Evolutionary conservation across 2,113 vertebrate species (phyloP), one percentile per base, ranked within the genome.

Genomic region (Laticauda colubrina): DNA sequence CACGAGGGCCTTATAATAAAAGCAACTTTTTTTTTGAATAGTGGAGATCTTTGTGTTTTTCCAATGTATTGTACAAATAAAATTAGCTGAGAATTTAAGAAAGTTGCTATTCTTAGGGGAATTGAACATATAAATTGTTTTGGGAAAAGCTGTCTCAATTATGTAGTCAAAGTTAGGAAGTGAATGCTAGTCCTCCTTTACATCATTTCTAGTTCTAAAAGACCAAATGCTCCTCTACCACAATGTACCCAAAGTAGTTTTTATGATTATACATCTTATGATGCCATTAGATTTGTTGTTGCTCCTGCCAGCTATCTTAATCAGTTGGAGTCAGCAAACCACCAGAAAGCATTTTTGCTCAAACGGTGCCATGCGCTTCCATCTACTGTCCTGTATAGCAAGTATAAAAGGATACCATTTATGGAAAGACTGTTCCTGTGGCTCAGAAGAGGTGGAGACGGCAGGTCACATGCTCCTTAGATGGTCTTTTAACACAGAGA

Each of bases 1-100:
- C 90, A 89, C 14, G 92, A 93, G 89, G 89, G 81, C 48, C 53
- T 64, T 93, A 87, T 90, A 93, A 93, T 93, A 93, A 93, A 93
- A 48, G 53, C 21, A 53, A 34, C 34, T 87, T 61, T 90, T 61
- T 57, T 93, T 81, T 81, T 86, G 75, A 61, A 51, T 90, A 45
- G 59, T 53, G 57, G 8, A 39, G 45, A 61, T 93, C 29, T 39
- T 55, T 87, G n/a, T 54, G 56, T 89, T 87, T 93, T 87, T 85
- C 21, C 81, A 87, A 24, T 87, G 59, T 64, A 18, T 43, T 90
- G 53, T 90, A 64, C 55, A 64, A 21, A 85, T 48, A 51, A 93
- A 54, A 43, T 11, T 21, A 20, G 29, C 85, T 51, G 34, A 43
- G 20, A 26, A 87, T 90, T 53, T n/a, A 61, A 21, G 45, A 92